phyloP scores from a whole-genome alignment of 2,113 vertebrate species.

The Columba janthina region DNA sequence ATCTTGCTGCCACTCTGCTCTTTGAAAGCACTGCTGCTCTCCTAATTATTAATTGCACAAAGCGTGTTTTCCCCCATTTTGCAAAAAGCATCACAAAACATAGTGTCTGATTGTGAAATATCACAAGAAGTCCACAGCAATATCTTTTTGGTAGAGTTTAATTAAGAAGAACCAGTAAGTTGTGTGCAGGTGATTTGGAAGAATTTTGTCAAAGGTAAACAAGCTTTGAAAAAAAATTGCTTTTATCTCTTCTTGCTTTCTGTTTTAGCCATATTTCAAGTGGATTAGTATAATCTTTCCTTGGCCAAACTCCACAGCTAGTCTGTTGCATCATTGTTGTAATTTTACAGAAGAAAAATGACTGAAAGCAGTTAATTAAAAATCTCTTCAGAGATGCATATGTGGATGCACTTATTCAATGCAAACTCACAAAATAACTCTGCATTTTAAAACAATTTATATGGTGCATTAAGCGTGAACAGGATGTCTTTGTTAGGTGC shows the following conservation, averaged over 20 bases:
- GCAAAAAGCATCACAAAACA: background rate
- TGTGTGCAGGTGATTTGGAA: background rate
- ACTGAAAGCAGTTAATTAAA: constrained; percentile 45
- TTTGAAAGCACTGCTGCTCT: background rate
- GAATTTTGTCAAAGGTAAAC: constrained; percentile 47
- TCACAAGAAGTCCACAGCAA: background rate
- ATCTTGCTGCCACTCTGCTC: background rate
- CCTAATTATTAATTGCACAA: background rate
- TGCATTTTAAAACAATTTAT: background rate
- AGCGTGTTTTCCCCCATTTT: background rate
- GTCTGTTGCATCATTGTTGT: constrained; percentile 27
- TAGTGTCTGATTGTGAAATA: background rate
- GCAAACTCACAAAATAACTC: background rate
- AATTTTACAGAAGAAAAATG: constrained; percentile 14
- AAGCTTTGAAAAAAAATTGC: background rate
- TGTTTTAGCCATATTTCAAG: constrained; percentile 18
- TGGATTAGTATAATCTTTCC: constrained; percentile 51
- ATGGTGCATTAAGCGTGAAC: background rate
- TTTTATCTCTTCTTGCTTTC: constrained; percentile 44
- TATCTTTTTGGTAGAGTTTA: background rate
- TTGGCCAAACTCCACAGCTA: background rate
- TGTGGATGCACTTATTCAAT: background rate
- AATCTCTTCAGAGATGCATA: constrained; percentile 5
- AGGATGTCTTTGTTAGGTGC: background rate
- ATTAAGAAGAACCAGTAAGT: background rate